Evolutionary conservation across 2,113 vertebrate genomes (phyloP).

Genomic region (Cottus gobio): DNA sequence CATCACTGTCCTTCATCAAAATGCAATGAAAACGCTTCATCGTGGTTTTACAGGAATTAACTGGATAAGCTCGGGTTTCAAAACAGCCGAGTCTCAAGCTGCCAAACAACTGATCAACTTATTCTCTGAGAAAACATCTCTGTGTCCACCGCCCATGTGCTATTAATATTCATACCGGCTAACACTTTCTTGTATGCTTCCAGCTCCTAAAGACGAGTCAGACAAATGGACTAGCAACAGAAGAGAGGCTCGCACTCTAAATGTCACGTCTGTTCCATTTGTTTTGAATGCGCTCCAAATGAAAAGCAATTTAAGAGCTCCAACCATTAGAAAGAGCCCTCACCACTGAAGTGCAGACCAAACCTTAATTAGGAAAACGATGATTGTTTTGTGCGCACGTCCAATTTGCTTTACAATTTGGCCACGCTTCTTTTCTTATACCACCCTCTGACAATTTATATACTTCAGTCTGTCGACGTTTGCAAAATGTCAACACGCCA

Average conservation of each 20-base stretch:
- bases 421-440: slow-evolving; percentile 24
- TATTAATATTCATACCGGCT: slow-evolving; percentile 64
- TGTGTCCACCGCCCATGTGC: slow-evolving; percentile 39
- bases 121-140: slow-evolving; percentile 25
- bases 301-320: slow-evolving; percentile 76
- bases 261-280: slow-evolving; percentile 76
- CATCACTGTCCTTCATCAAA: slow-evolving; percentile 48
- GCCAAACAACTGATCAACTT: slow-evolving; percentile 39
- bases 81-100: slow-evolving; percentile 29
- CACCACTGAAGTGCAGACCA: slow-evolving; percentile 70
- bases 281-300: slow-evolving; percentile 76
- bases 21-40: slow-evolving; percentile 47
- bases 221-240: slow-evolving; percentile 65
- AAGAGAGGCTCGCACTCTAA: slow-evolving; percentile 61
- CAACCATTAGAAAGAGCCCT: slow-evolving; percentile 70
- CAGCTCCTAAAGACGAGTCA: slow-evolving; percentile 54
- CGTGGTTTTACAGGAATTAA: slow-evolving; percentile 44
- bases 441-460: slow-evolving; percentile 56
- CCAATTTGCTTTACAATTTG: slow-evolving; percentile 60
- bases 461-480: slow-evolving; percentile 62
- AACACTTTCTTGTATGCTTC: slow-evolving; percentile 57
- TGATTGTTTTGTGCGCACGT: slow-evolving; percentile 58
- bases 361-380: slow-evolving; percentile 77
- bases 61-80: slow-evolving; percentile 37
- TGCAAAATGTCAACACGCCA: slow-evolving; percentile 75